Evolutionary conservation across 2,888 invertebrate genomes (phyloP), one percentile per base, ranked within the genome.

Genomic region (Drosophila flavopinicola): DNA sequence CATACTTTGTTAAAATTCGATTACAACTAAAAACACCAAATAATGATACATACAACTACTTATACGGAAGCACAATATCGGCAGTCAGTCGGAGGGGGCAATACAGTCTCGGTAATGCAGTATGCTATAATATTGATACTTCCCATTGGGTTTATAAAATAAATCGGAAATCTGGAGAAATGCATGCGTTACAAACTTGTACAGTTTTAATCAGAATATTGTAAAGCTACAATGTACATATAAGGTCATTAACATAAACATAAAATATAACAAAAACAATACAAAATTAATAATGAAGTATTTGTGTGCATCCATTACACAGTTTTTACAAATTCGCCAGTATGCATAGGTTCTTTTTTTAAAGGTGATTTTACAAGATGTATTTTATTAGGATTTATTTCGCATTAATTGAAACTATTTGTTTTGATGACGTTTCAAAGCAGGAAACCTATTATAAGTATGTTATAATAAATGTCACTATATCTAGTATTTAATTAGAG

Each of bases 401-500:
- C 66, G 65, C 68, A 73, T 79, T 72, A 49, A 63, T 74, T 58
- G 56, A 67, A 66, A 66, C 66, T 75, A 52, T 33, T 54, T 71
- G 35, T 49, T 54, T 63, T 66, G 54, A 41, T 64, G 58, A 58
- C 20, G 75, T 78, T 65, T 82, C 67, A 67, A 70, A 78, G 59
- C 57, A 54, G 61, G 71, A 70, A 70, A 64, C 52, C 63, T 77
- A 66, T 54, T 65, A 58, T 44, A 44, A 30, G 44, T 47, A 54
- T 53, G 38, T 44, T 57, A 52, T 49, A 68, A 78, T 66, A 61
- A 52, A 61, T 64, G 60, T 58, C 60, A 68, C 58, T 57, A 58
- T 24, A 39, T 54, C 49, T 68, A 58, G 48, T 60, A 49, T 60
- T 83, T 85, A 88, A 75, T 88, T 88, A 66, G 87, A 76, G 37